Base-by-base conservation (phyloP, 2,113 vertebrate species). In the Grantiella picta region DNA sequence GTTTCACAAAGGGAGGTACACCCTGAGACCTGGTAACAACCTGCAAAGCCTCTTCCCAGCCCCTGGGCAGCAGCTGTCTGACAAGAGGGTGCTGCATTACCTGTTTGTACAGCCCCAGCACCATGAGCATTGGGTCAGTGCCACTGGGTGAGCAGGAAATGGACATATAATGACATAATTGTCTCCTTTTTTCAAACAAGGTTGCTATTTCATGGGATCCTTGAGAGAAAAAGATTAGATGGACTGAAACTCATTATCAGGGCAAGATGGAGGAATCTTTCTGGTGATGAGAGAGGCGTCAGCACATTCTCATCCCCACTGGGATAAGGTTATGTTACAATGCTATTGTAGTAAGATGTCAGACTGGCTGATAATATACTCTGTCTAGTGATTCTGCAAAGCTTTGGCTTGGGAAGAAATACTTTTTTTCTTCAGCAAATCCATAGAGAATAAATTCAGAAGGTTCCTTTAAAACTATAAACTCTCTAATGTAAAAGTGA, bases 101-200 rank as follows among this genome's bases (percentile, higher is more conserved):
- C 33, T 47, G 14, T 52, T 63, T 1, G 1, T 61, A 12, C 11
- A 16, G 81, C 64, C n/a, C 12, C 45, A 64, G 72, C 29, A 9
- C 24, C 21, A 28, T 0, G 1, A 50, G 36, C 50, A 22, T 40
- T 0, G 0, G 1, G 2, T 38, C 28, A 10, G n/a, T 23, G 78
- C 31, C 33, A 44, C 19, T 0, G 2, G 15, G 27, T 19, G 33
- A 42, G 35, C 27, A 28, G 42, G 61, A 71, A 92, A 82, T 29
- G 25, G 29, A 33, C 15, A 14, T 23, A 25, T 23, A 42, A 49
- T 3, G 4, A 33, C 22, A 35, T 21, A 0, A 49, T 52, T 70
- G 69, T 59, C 20, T 86, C 8, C 6, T 27, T 38, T 57, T 72
- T 54, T 36, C 0, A 1, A 54, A 35, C 38, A 44, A 28, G 14